Evolutionary conservation across 2,888 invertebrate genomes (phyloP).

Genomic region (Tipula unca): DNA sequence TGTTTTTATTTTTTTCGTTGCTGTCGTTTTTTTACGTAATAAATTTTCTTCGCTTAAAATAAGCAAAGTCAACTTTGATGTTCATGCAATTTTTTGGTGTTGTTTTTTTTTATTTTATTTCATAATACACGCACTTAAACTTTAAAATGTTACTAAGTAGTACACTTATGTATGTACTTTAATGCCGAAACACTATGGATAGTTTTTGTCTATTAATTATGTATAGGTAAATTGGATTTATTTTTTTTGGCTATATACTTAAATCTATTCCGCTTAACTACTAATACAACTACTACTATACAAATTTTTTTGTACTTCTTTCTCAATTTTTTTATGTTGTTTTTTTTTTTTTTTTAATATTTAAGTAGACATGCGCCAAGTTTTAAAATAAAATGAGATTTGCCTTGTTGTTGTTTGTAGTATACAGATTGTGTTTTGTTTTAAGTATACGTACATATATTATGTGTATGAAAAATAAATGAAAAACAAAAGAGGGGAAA

Average conservation of each 20-base stretch:
- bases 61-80: conserved; percentile 8
- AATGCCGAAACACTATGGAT: neutral
- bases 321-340: neutral
- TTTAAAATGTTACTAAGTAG: neutral
- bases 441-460: neutral
- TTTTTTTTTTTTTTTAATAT: neutral
- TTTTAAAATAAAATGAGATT: neutral
- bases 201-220: neutral
- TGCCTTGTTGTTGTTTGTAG: neutral
- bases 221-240: neutral
- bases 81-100: neutral
- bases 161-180: neutral
- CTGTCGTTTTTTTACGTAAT: neutral
- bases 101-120: neutral
- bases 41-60: conserved; percentile 14
- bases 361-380: conserved; percentile 8
- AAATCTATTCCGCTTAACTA: neutral
- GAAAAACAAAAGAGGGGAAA: neutral
- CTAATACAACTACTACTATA: neutral
- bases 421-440: neutral
- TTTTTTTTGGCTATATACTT: neutral
- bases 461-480: neutral
- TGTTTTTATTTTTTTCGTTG: neutral
- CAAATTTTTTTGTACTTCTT: neutral
- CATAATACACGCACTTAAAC: neutral